These are phyloP conservation scores for Nymphalis urticae DNA, from an alignment of 2,888 invertebrate genomes.

Conservation along the genomic window DNA sequence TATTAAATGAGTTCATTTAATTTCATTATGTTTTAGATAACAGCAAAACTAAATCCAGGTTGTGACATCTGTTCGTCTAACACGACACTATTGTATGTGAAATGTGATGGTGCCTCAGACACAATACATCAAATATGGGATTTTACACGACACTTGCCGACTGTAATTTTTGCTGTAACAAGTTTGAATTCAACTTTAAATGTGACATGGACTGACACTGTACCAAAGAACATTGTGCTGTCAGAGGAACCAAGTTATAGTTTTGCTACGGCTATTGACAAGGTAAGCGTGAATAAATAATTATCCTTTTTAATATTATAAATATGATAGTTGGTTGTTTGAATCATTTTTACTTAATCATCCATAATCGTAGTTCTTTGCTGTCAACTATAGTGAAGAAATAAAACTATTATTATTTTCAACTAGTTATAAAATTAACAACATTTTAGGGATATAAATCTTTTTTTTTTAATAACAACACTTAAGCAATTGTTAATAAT, in stretches of 20 bases:
- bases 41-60: conserved; percentile 61
- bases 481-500: too few species aligned
- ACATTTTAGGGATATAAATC: too few species aligned
- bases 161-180: conserved; percentile 80
- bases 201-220: conserved; percentile 74
- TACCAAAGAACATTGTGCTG: conserved; percentile 61
- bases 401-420: too few species aligned
- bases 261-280: conserved; percentile 83
- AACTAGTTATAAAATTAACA: too few species aligned
- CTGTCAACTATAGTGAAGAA: too few species aligned
- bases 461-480: too few species aligned
- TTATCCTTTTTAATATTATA: not conserved
- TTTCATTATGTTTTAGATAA: conserved; percentile 53
- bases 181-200: conserved; percentile 66
- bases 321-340: too few species aligned
- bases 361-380: too few species aligned
- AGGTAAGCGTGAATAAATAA: conserved; percentile 69
- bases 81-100: conserved; percentile 75
- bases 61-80: conserved; percentile 54
- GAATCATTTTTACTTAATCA: too few species aligned
- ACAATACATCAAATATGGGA: conserved; percentile 86
- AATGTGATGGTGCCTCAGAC: conserved; percentile 81
- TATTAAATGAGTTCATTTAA: not conserved
- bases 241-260: conserved; percentile 76
- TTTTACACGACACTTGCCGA: conserved; percentile 81